Base-by-base conservation (phyloP, 2,888 invertebrate genomes). In the Plagodis pulveraria region DNA sequence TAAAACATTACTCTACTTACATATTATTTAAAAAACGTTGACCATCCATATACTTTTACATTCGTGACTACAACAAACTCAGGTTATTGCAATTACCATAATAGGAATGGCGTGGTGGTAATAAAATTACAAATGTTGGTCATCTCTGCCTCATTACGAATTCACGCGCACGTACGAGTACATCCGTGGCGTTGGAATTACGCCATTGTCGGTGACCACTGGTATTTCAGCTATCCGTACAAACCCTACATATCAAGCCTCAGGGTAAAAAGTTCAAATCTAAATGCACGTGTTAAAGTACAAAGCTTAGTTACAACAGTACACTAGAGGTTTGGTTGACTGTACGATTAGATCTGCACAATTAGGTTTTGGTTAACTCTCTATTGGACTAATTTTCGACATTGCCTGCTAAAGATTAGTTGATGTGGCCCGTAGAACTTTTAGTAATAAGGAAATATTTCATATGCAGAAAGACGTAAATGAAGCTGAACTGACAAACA, bases 41-140 rank as follows among this genome's bases (percentile, higher is more conserved):
- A 8, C 36, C 36, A 7, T 36, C 36, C 36, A 36, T 36, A 36
- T 36, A 36, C 63, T 65, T 66, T 68, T 65, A 58, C 51, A 52
- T 47, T 71, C 75, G 67, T 65, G 66, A 76, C 74, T 73, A 78
- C 81, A 77, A 77, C 68, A 74, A 85, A 84, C 82, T 81, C 72
- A 65, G 66, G 77, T 75, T 73, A 78, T 82, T 77, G 76, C 69
- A 74, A 85, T 85, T 83, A 82, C 72, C 80, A 83, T 83, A 81
- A 81, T 78, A 81, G 82, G 79, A 80, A 84, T 77, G 72, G 80
- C 71, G 67, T 73, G 73, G 72, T 55, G 77, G 83, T 81, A 83
- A 86, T 85, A 86, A 83, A 84, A 86, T 86, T 84, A 84, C 83
- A 80, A 84, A 84, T 83, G 83, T 54, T 82, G 84, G 74, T 72